phyloP scores from a whole-genome alignment of 1,140 invertebrate species.

The Zaprionus camerounensis region DNA sequence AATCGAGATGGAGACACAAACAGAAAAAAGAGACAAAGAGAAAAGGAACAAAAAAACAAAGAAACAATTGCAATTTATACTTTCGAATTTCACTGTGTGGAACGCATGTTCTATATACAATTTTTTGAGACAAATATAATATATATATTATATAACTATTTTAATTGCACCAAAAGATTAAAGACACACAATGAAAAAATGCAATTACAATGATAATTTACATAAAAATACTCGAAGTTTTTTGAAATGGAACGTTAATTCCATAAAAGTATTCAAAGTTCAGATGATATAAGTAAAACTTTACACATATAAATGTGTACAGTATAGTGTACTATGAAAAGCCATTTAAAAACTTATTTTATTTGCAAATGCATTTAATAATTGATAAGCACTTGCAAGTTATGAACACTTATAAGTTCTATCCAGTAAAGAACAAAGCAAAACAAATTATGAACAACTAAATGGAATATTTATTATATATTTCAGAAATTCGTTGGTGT shows the following conservation, averaged over 20 bases:
- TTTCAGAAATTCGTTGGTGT: neutral
- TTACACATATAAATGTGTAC: neutral
- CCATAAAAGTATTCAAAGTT: neutral
- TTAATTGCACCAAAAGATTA: neutral
- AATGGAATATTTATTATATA: neutral
- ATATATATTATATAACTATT: constrained; percentile 5
- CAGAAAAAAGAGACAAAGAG: neutral
- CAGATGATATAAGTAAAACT: neutral
- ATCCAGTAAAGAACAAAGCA: neutral
- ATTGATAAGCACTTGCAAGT: neutral
- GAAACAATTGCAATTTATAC: constrained; percentile 14
- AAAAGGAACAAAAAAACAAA: neutral
- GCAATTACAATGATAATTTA: neutral
- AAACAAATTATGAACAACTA: neutral
- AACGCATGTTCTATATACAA: neutral
- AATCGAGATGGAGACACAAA: neutral
- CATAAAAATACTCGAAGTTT: neutral
- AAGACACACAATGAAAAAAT: neutral
- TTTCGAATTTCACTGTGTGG: neutral
- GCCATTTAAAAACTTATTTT: neutral
- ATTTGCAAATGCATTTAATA: neutral
- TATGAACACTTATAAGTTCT: neutral
- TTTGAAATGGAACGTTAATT: neutral
- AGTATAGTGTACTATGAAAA: neutral
- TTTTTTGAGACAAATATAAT: constrained; percentile 5